phyloP scores from a whole-genome alignment of 2,113 vertebrate genomes.

The Myodes glareolus region DNA sequence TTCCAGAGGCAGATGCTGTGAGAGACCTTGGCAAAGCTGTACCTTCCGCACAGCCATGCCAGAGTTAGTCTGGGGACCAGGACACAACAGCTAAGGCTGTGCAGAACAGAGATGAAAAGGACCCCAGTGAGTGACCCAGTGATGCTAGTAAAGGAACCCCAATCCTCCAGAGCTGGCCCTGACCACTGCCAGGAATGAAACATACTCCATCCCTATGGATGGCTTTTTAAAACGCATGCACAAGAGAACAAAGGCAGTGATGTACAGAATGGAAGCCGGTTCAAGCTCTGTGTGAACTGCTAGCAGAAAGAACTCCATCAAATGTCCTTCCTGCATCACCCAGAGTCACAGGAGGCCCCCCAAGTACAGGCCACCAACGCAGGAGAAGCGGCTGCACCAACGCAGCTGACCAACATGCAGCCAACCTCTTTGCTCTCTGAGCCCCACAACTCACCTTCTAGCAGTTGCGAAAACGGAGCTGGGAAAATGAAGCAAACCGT shows the following conservation, averaged over 20 bases:
- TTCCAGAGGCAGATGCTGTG: background rate
- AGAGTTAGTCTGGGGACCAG: background rate
- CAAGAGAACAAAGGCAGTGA: background rate
- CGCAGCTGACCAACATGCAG: background rate
- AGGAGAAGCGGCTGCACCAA: too few species aligned
- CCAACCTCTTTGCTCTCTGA: background rate
- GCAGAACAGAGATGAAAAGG: background rate
- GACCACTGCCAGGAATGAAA: background rate
- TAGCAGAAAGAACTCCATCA: background rate
- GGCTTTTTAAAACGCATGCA: background rate
- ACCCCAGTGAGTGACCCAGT: rapidly evolving
- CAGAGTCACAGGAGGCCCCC: background rate
- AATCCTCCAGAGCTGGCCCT: background rate
- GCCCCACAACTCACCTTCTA: background rate
- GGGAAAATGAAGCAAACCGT: background rate
- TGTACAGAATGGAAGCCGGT: constrained; percentile 16
- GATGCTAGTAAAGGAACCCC: background rate
- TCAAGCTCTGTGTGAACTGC: background rate
- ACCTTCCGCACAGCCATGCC: background rate
- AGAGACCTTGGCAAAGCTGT: background rate
- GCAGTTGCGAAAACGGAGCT: background rate
- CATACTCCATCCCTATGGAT: background rate
- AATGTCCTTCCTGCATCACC: background rate
- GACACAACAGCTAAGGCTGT: background rate
- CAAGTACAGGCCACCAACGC: background rate